Evolutionary conservation across 2,888 invertebrate species (phyloP).

Genomic region (Zhuqinia jingwanae): DNA sequence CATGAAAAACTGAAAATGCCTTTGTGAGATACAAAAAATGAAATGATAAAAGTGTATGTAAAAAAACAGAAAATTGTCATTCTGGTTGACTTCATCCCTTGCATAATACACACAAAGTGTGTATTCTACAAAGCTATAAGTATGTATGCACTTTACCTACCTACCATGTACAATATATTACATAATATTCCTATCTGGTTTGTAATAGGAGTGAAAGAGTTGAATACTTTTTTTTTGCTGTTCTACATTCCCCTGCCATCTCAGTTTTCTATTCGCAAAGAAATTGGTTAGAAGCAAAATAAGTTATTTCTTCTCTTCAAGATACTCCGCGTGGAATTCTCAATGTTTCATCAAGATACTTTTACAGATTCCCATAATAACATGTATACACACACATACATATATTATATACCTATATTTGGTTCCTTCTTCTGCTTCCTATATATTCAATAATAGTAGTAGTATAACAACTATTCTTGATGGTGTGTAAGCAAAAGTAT

Average conservation of each 20-base stretch:
- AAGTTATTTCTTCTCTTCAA: conserved; percentile 27
- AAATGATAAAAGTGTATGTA: conserved; percentile 5
- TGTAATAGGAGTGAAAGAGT: neutral
- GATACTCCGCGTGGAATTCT: conserved; percentile 46
- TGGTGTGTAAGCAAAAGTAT: too few relatives aligned
- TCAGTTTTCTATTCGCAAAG: conserved; percentile 12
- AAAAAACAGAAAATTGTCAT: conserved; percentile 40
- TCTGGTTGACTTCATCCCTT: conserved; percentile 25
- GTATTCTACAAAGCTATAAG: neutral
- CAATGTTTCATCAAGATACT: conserved; percentile 50
- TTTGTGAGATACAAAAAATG: neutral
- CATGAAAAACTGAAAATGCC: neutral
- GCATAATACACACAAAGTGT: neutral
- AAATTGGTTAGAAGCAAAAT: conserved; percentile 23
- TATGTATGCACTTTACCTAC: too few relatives aligned
- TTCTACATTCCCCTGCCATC: conserved; percentile 11
- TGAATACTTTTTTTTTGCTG: neutral
- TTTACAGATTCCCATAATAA: neutral
- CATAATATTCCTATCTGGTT: neutral
- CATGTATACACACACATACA: neutral
- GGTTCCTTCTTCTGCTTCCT: too few relatives aligned
- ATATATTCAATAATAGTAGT: too few relatives aligned
- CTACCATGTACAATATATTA: too few relatives aligned
- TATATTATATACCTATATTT: neutral
- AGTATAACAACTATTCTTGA: too few relatives aligned